Evolutionary conservation across 2,113 vertebrate genomes (phyloP).

Genomic region (Empidonax traillii): DNA sequence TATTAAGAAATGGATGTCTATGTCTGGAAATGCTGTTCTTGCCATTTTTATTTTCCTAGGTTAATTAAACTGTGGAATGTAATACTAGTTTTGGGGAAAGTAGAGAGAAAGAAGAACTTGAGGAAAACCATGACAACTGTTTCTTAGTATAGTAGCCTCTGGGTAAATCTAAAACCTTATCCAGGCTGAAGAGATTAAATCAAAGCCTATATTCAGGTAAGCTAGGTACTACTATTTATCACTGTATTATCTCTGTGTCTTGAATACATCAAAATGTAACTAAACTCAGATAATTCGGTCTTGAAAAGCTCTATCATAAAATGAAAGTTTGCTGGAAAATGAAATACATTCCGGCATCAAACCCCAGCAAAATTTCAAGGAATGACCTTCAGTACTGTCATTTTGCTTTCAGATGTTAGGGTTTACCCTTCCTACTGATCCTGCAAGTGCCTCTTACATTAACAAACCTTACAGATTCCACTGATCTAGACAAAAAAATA

Average conservation of each 20-base stretch:
- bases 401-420: slow-evolving; percentile 51
- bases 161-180: neutral
- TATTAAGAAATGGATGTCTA: slow-evolving; percentile 12
- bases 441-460: slow-evolving; percentile 35
- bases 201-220: neutral
- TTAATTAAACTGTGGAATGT: slow-evolving; percentile 2
- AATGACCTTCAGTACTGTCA: slow-evolving; percentile 19
- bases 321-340: neutral
- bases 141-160: neutral
- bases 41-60: neutral
- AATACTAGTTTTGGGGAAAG: neutral
- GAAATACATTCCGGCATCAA: neutral
- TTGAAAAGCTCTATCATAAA: neutral
- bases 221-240: neutral
- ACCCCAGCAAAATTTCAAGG: neutral
- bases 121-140: neutral
- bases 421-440: slow-evolving; percentile 36
- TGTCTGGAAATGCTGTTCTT: slow-evolving; percentile 11
- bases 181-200: neutral
- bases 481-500: neutral
- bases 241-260: neutral
- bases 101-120: neutral
- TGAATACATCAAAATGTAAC: neutral
- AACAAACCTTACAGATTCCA: slow-evolving; percentile 33
- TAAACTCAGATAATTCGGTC: neutral